phyloP scores from a whole-genome alignment of 2,888 invertebrate species.

The Sicus ferrugineus region DNA sequence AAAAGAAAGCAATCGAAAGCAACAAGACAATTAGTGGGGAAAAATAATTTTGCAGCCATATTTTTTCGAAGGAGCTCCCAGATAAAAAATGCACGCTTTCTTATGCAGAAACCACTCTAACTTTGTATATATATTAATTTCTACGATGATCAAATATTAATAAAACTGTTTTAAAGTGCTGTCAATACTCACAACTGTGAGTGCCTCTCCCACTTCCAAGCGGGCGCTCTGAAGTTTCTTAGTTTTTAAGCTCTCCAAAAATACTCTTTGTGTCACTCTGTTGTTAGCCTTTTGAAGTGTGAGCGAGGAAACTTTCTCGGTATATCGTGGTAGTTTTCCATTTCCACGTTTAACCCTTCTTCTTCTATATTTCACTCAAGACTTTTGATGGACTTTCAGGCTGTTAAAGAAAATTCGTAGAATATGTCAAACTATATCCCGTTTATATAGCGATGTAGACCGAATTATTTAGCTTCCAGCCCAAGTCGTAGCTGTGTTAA shows the following conservation, averaged over 20 bases:
- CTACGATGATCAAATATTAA: conserved; percentile 9
- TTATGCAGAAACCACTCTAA: conserved; percentile 15
- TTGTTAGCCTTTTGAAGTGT: too few relatives aligned
- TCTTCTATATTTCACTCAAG: not conserved
- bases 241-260: conserved; percentile 22
- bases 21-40: not conserved
- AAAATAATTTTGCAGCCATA: conserved; percentile 2
- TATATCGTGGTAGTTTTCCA: conserved; percentile 1
- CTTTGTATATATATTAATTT: conserved; percentile 36
- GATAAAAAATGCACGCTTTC: conserved; percentile 6
- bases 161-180: conserved; percentile 29
- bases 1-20: not conserved
- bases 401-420: too few relatives aligned
- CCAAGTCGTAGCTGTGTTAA: conserved; percentile 64
- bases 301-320: not conserved
- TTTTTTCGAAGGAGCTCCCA: conserved; percentile 1
- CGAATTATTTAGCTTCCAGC: not conserved
- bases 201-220: not conserved
- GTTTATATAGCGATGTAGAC: not conserved
- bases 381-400: not conserved
- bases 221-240: conserved; percentile 15
- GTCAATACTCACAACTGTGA: conserved; percentile 21
- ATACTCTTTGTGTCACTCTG: not conserved
- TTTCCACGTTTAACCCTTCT: not conserved
- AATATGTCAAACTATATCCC: not conserved